Evolutionary conservation across 2,888 invertebrate species (phyloP).

Genomic region (Tenthredo amoena): DNA sequence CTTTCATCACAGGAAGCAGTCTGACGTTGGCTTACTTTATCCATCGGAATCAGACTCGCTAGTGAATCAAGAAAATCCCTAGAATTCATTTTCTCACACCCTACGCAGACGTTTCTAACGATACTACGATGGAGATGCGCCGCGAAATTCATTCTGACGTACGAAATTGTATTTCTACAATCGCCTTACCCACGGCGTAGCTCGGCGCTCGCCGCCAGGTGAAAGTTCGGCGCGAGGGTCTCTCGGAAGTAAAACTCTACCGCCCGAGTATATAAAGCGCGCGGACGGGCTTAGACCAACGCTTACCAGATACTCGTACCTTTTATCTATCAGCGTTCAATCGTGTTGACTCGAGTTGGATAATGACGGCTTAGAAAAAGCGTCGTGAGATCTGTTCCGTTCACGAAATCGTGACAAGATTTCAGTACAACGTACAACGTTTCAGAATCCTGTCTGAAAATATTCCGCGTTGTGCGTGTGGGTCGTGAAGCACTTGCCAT

Average conservation of each 20-base stretch:
- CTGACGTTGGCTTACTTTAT: conserved; percentile 10
- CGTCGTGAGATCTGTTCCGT: not conserved
- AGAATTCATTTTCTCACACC: not conserved
- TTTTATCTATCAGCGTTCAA: not conserved
- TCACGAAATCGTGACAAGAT: not conserved
- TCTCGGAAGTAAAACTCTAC: not conserved
- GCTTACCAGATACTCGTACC: not conserved
- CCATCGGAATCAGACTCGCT: not conserved
- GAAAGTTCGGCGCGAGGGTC: not conserved
- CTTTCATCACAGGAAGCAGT: not conserved
- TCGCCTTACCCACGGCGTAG: not conserved
- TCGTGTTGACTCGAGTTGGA: not conserved
- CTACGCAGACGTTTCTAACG: not conserved
- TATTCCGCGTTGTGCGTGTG: not conserved
- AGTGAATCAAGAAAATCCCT: not conserved
- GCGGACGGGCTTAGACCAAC: not conserved
- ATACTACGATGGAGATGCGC: not conserved
- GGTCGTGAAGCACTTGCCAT: not conserved
- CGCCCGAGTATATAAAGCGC: not conserved
- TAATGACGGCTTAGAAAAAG: not conserved
- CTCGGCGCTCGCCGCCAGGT: not conserved
- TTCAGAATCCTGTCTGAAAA: not conserved
- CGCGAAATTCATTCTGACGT: not conserved
- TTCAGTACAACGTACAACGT: not conserved
- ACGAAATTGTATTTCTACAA: no score